A percentile compares a stretch with the other conserved stretches of the same genome.
Evolutionary conservation across 2,113 vertebrate genomes (phyloP).

Genomic region (Ranitomeya imitator): DNA sequence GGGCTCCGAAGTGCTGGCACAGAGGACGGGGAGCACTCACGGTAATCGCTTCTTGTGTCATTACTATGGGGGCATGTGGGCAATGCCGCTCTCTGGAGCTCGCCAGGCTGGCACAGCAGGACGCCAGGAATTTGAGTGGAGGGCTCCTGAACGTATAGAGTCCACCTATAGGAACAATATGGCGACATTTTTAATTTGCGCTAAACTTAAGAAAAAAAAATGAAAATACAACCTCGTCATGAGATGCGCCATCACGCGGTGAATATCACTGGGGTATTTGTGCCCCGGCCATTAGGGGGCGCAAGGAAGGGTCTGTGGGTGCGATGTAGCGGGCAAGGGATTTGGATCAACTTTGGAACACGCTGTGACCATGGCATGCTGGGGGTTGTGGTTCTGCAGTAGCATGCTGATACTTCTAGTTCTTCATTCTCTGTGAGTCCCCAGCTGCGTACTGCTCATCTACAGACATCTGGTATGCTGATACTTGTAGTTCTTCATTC

Average conservation of each 20-base stretch:
- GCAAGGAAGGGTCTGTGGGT: neutral
- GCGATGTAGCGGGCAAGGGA: neutral
- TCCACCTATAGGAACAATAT: neutral
- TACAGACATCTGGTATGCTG: neutral
- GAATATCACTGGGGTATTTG: neutral
- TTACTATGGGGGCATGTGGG: neutral
- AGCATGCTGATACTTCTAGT: neutral
- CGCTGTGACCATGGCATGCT: neutral
- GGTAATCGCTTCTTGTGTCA: conserved; percentile 10
- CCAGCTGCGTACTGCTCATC: neutral
- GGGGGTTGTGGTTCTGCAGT: neutral
- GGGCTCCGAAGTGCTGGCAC: neutral
- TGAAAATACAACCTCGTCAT: neutral
- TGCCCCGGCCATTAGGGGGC: too few species aligned
- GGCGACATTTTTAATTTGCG: too few species aligned
- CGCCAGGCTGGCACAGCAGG: neutral
- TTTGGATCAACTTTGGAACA: neutral
- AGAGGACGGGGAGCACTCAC: neutral
- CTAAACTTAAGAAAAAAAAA: too few species aligned
- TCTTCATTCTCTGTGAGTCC: neutral
- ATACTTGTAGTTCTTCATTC: too few species aligned
- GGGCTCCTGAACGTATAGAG: neutral
- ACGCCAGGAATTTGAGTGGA: neutral
- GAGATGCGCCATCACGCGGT: neutral
- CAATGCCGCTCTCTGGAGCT: neutral